Evolutionary conservation across 2,113 vertebrate genomes (phyloP).

Genomic region (Oncorhynchus kisutch): DNA sequence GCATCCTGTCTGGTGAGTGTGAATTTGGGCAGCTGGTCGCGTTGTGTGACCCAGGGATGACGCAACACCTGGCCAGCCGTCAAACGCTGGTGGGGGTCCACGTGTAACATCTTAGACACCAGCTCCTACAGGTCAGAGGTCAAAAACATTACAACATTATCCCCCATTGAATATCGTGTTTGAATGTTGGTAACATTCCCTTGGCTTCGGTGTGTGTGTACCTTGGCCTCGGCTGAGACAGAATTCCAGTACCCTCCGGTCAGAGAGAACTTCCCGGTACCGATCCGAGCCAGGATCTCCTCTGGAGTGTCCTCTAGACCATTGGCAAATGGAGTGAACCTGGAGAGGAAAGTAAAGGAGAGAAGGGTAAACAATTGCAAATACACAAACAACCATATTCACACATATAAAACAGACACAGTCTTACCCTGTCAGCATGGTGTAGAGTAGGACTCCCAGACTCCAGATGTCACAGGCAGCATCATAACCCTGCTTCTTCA

Average conservation of each 20-base stretch:
- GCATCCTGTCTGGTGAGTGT: slow-evolving; percentile 77
- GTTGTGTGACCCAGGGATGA: slow-evolving; percentile 81
- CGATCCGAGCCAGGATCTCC: slow-evolving; percentile 80
- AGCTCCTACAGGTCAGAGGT: slow-evolving; percentile 72
- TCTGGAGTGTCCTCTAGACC: slow-evolving; percentile 82
- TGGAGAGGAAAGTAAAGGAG: neutral
- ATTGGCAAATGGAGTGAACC: slow-evolving; percentile 55
- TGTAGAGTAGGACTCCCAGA: slow-evolving; percentile 86
- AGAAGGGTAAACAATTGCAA: neutral
- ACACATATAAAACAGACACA: too few relatives aligned
- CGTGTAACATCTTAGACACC: slow-evolving; percentile 83
- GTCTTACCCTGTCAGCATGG: slow-evolving; percentile 81
- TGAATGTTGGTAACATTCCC: neutral
- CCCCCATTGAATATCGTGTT: neutral
- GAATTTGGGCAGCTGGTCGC: slow-evolving; percentile 75
- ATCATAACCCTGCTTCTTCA: slow-evolving; percentile 87
- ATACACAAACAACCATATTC: neutral
- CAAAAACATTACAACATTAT: slow-evolving; percentile 7
- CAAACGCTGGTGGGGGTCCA: slow-evolving; percentile 81
- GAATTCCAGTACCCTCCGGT: slow-evolving; percentile 84
- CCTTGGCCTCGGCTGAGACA: slow-evolving; percentile 83
- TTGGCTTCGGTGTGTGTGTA: slow-evolving; percentile 30
- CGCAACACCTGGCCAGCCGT: slow-evolving; percentile 81
- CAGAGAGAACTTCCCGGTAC: slow-evolving; percentile 81
- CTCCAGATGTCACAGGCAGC: slow-evolving; percentile 91